Conservation (phyloP, 2,113 vertebrate genomes). For the Scalopus aquaticus region DNA sequence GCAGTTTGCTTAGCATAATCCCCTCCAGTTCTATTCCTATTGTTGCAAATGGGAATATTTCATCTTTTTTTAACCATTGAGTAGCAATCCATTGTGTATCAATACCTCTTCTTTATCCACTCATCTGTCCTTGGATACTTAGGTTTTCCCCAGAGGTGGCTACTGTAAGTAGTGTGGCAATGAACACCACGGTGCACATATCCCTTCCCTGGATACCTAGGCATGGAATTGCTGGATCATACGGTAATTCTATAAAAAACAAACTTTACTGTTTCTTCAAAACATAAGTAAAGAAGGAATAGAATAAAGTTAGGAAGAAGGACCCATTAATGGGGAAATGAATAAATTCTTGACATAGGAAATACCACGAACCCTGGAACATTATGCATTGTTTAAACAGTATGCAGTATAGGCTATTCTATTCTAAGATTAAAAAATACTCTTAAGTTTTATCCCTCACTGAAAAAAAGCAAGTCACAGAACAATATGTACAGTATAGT, state of each 20-base stretch:
- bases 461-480: not conserved
- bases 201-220: too few species aligned
- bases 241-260: not conserved
- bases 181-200: too few species aligned
- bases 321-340: not conserved
- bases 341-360: not conserved
- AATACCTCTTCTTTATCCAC: too few species aligned
- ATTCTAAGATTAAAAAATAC: constrained; percentile 6
- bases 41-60: too few species aligned
- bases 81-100: too few species aligned
- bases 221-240: too few species aligned
- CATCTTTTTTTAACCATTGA: too few species aligned
- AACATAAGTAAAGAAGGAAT: not conserved
- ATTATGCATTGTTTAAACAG: not conserved
- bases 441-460: not conserved
- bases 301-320: not conserved
- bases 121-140: too few species aligned
- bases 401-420: not conserved
- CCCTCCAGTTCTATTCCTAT: too few species aligned
- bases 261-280: not conserved
- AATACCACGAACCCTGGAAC: not conserved
- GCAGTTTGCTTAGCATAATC: too few species aligned
- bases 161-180: too few species aligned
- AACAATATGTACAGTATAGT: not conserved
- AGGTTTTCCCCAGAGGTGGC: too few species aligned